A percentile compares a stretch with the other conserved stretches of the same genome.
Evolutionary conservation across 2,797 vertebrate genomes (phyloP).

Genomic region (Acestrorhynchus altus): DNA sequence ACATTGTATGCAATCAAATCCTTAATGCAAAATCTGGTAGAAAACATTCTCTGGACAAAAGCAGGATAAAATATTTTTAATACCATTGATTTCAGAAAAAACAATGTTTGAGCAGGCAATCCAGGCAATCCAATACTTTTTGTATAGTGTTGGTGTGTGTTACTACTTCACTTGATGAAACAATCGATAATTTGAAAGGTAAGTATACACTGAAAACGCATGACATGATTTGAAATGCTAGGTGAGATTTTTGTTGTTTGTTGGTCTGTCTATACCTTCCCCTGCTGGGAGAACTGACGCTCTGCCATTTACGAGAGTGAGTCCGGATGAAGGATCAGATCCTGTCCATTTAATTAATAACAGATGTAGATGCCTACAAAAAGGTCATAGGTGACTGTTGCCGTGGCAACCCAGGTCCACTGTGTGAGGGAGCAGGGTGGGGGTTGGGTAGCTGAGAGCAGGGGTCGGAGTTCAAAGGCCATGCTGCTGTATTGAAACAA

Average conservation of each 20-base stretch:
- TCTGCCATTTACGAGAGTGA: conserved; percentile 28
- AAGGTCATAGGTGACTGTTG: conserved; percentile 78
- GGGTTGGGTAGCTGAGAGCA: conserved; percentile 54
- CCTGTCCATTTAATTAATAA: conserved; percentile 79
- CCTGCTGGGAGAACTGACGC: conserved; percentile 39
- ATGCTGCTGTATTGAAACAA: conserved; percentile 72
- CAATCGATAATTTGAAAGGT: too few species aligned
- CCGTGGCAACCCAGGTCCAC: conserved; percentile 72
- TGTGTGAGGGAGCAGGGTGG: conserved; percentile 66
- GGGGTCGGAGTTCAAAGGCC: conserved; percentile 75
- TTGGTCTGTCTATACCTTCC: conserved; percentile 28
- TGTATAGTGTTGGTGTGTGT: too few species aligned
- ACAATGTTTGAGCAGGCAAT: too few species aligned
- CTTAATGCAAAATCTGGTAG: too few species aligned
- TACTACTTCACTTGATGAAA: too few species aligned
- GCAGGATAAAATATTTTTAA: too few species aligned
- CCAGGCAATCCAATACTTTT: too few species aligned
- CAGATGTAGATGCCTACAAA: conserved; percentile 80
- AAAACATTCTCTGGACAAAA: too few species aligned
- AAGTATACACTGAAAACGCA: too few species aligned
- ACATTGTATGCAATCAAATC: too few species aligned
- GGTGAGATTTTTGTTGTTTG: not conserved
- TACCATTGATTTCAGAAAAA: too few species aligned
- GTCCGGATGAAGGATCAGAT: conserved; percentile 62
- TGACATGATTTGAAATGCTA: not conserved